These are phyloP conservation scores for Eptatretus atami DNA, from an alignment of 2,797 vertebrate species.

Conservation along the genomic window DNA sequence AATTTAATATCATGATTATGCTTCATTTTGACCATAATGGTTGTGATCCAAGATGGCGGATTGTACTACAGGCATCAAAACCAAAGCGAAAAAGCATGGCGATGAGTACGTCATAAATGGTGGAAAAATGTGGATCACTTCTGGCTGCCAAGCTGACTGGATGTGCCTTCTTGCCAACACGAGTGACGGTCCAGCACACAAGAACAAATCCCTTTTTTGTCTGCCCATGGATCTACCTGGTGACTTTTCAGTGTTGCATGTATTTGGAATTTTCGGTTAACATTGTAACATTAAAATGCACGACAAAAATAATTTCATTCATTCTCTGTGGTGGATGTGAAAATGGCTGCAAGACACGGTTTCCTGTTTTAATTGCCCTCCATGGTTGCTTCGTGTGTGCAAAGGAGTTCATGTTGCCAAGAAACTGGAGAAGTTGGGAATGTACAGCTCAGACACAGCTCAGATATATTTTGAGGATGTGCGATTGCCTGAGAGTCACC, in stretches of 20 bases:
- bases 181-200: conserved; percentile 22
- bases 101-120: conserved; percentile 32
- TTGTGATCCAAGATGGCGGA: background rate
- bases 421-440: conserved; percentile 38
- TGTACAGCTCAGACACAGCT: conserved; percentile 37
- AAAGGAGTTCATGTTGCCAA: conserved; percentile 32
- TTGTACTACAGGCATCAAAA: conserved; percentile 26
- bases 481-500: conserved; percentile 24
- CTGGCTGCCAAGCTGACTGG: conserved; percentile 31
- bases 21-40: conserved; percentile 1
- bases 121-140: conserved; percentile 45
- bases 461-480: conserved; percentile 46
- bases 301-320: conserved; percentile 8
- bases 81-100: conserved; percentile 26
- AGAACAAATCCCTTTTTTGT: conserved; percentile 40
- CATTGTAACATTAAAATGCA: conserved; percentile 7
- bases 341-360: background rate
- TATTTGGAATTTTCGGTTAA: too few species aligned
- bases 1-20: background rate
- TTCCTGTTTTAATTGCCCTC: background rate
- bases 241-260: conserved; percentile 11
- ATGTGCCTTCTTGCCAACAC: conserved; percentile 43
- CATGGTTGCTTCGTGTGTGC: conserved; percentile 6
- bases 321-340: conserved; percentile 11
- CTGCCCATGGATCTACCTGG: conserved; percentile 33